Evolutionary conservation across 2,888 invertebrate species (phyloP), one percentile per base, ranked within the genome.

Genomic region (Leptogaster cylindrica): DNA sequence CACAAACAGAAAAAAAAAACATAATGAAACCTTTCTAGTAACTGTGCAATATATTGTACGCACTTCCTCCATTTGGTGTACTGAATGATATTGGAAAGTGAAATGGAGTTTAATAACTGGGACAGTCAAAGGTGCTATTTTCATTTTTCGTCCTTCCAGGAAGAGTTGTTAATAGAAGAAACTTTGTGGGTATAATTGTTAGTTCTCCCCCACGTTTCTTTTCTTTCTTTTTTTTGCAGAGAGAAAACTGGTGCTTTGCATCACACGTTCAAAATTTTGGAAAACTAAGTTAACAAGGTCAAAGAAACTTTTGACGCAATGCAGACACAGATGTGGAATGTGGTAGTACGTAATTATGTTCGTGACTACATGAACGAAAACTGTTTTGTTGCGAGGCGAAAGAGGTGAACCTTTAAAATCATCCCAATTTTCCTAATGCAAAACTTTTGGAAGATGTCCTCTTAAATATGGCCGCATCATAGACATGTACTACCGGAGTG

Each of bases 191-290:
- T n/a, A n/a, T n/a, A n/a, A n/a, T n/a, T n/a, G n/a, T n/a, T n/a
- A n/a, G n/a, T n/a, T n/a, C n/a, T n/a, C n/a, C n/a, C n/a, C n/a
- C n/a, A n/a, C n/a, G n/a, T n/a, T n/a, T n/a, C n/a, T n/a, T n/a
- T n/a, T n/a, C n/a, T n/a, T n/a, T n/a, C n/a, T n/a, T n/a, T n/a
- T n/a, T n/a, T n/a, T 33, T 33, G 33, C 8, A 33, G 33, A 8
- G 31, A 31, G 33, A n/a, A n/a, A n/a, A n/a, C n/a, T n/a, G n/a
- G 52, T 52, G 33, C n/a, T 31, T 10, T 16, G 33, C 20, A 31
- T 52, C 52, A 14, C 23, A 52, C 52, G 31, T 31, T 18, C 31
- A 52, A 33, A n/a, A n/a, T n/a, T n/a, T n/a, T 31, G 31, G 6
- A 31, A 31, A 31, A 31, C 31, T 31, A 8, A 8, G 31, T 31